phyloP scores from a whole-genome alignment of 2,113 vertebrate species.

The Mionectes macconnelli region DNA sequence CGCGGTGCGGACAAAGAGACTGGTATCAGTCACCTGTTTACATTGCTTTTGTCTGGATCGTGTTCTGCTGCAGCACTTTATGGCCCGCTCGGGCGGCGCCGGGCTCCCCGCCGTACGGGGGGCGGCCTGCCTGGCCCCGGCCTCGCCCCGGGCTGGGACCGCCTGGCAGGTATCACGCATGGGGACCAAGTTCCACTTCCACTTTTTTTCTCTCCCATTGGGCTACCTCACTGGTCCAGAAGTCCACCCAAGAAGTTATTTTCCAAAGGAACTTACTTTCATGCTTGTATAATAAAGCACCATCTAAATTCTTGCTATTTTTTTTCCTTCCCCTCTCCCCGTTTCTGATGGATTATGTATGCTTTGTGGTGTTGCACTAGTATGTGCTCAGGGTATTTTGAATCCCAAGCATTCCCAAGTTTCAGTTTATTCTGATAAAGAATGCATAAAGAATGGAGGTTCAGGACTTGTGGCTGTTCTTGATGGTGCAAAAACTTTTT shows the following conservation, averaged over 20 bases:
- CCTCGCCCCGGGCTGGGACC: neutral
- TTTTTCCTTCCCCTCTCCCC: neutral
- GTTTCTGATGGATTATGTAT: slow-evolving; percentile 4
- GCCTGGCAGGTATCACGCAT: neutral
- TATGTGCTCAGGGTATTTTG: slow-evolving; percentile 80
- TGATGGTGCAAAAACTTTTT: slow-evolving; percentile 65
- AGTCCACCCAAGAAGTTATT: slow-evolving; percentile 71
- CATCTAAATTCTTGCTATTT: slow-evolving; percentile 26
- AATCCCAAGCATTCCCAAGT: slow-evolving; percentile 68
- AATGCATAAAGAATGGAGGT: slow-evolving; percentile 56
- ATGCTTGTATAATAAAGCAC: slow-evolving; percentile 70
- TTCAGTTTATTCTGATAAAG: slow-evolving; percentile 73
- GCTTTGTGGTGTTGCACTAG: slow-evolving; percentile 70
- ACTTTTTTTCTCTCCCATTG: slow-evolving; percentile 55
- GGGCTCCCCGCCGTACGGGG: neutral
- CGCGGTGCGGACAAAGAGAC: slow-evolving; percentile 17
- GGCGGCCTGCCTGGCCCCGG: neutral
- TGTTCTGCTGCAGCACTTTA: slow-evolving; percentile 74
- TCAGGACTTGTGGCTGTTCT: slow-evolving; percentile 63
- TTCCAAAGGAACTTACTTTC: slow-evolving; percentile 75
- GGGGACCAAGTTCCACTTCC: slow-evolving; percentile 52
- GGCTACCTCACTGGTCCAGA: slow-evolving; percentile 79
- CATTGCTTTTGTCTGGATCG: slow-evolving; percentile 67
- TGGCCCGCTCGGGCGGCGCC: neutral
- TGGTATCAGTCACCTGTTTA: slow-evolving; percentile 76